Evolutionary conservation across 2,888 invertebrate species (phyloP), one percentile per base, ranked within the genome.

Genomic region (Synanthedon formicaeformis): DNA sequence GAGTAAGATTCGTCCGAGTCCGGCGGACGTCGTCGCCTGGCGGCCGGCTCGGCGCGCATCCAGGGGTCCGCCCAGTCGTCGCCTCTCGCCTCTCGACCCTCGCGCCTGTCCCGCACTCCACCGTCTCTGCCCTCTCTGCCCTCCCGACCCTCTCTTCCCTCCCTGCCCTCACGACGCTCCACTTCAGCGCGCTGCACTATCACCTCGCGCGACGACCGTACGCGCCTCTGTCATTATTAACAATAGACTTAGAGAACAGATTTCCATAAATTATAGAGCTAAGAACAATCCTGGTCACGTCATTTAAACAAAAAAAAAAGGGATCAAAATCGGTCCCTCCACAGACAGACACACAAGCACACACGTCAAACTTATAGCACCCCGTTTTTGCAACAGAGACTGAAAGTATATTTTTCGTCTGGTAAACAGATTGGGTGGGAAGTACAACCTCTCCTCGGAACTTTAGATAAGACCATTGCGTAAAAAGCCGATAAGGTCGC

Each of bases 41-140:
- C 81, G 52, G 88, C 87, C 6, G 89, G 81, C 58, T 91, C 91
- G 45, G 90, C 89, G 1, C 91, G 85, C 73, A 96, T 96, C 97
- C 97, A 98, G 0, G 97, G 97, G 84, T 98, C 97, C 49, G 94
- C 94, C 97, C 97, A 98, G 67, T 97, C 97, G 73, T 97, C 97
- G 0, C 91, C 93, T 91, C 90, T 53, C 74, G 84, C 74, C 64
- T 71, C 58, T 64, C 75, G 61, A 82, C 78, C 54, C 40, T 41
- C 55, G 3, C 58, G 56, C 23, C 54, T 59, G 18, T 60, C 60
- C 6, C 64, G 63, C 0, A 41, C 58, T 18, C 62, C 71, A 13
- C 68, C 60, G 3, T 48, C 57, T 5, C 23, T 34, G 67, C 71
- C 0, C 76, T 73, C 72, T 6, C 64, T 60, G 61, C 53, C 59